phyloP scores from a whole-genome alignment of 2,888 invertebrate genomes.

The Choreutis nemorana region DNA sequence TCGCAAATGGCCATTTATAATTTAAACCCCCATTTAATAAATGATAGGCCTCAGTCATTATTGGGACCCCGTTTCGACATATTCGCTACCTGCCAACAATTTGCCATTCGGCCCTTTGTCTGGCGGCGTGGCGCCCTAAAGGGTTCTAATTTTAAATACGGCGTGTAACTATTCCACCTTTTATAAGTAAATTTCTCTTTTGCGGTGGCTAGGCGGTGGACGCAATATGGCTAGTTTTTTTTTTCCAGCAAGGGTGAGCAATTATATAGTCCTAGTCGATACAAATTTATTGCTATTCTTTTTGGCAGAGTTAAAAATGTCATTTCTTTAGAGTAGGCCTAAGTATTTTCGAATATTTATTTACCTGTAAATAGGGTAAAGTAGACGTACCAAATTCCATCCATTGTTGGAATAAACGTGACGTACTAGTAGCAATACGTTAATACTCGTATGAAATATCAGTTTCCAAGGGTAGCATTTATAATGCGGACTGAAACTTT shows the following conservation, averaged over 20 bases:
- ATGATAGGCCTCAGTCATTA: constrained; percentile 60
- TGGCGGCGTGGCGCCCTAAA: constrained; percentile 66
- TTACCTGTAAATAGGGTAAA: too few species aligned
- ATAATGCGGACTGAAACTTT: too few species aligned
- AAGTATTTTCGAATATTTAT: too few species aligned
- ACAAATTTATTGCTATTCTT: too few species aligned
- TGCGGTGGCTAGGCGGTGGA: constrained; percentile 52
- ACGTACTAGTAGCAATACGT: too few species aligned
- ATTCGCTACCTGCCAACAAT: constrained; percentile 66
- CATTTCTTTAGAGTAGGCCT: too few species aligned
- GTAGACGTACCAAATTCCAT: too few species aligned
- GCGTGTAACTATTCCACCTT: constrained; percentile 59
- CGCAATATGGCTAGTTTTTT: constrained; percentile 44
- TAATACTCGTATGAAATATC: too few species aligned
- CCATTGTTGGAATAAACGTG: too few species aligned
- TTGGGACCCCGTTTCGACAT: constrained; percentile 51
- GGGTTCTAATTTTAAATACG: constrained; percentile 65
- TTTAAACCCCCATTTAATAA: constrained; percentile 64
- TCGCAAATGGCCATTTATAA: constrained; percentile 56
- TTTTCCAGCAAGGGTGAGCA: constrained; percentile 50
- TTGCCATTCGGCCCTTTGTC: constrained; percentile 63
- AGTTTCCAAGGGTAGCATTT: too few species aligned
- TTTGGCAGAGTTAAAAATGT: too few species aligned
- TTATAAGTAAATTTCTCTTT: constrained; percentile 63
- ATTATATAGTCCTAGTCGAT: too few species aligned